A percentile compares a stretch with the other conserved stretches of the same genome.
These are phyloP conservation scores for Nautilus pompilius DNA, from an alignment of 1,140 invertebrate genomes.

Conservation along the genomic window DNA sequence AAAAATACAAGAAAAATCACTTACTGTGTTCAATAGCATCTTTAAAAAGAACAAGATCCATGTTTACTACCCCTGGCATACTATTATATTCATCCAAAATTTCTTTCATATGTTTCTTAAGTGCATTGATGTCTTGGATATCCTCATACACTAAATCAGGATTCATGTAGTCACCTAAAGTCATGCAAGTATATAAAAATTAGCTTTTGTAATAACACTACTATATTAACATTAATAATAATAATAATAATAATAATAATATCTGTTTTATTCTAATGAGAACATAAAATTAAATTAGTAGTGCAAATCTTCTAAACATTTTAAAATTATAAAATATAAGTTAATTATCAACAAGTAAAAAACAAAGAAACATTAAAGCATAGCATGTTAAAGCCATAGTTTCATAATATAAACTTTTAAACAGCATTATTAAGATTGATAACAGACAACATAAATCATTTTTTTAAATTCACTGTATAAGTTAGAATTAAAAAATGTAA, in stretches of 20 bases:
- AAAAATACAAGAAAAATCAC: conserved; percentile 3
- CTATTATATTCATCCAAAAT: conserved; percentile 78
- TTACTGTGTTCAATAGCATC: conserved; percentile 76
- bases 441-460: no score
- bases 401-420: no score
- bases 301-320: no score
- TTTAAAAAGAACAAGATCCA: conserved; percentile 78
- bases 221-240: neutral
- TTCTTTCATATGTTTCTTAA: conserved; percentile 66
- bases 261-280: neutral
- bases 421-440: no score
- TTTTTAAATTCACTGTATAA: no score
- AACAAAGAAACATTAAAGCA: no score
- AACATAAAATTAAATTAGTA: no score
- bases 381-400: no score
- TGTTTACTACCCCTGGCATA: conserved; percentile 68
- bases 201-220: neutral
- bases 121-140: conserved; percentile 62
- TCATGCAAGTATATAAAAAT: neutral
- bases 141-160: conserved; percentile 75
- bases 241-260: neutral
- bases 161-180: conserved; percentile 69
- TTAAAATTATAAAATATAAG: no score
- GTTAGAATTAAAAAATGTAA: no score
- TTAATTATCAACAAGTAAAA: no score